Evolutionary conservation across 2,888 invertebrate genomes (phyloP).

Genomic region (Oligia fasciuncula): DNA sequence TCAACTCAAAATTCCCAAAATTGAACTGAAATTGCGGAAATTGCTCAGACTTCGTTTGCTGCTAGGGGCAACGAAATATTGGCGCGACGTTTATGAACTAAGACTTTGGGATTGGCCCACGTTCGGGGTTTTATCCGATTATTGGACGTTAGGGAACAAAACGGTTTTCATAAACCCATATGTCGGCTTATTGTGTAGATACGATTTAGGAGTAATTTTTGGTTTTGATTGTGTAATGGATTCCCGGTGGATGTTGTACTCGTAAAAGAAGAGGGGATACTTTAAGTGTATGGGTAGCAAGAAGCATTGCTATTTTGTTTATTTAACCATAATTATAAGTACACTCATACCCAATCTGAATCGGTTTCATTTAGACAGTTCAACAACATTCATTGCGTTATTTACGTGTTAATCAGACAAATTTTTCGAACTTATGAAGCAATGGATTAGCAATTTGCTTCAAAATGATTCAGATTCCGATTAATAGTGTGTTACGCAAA

Average conservation of each 20-base stretch:
- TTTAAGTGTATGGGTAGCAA: background rate
- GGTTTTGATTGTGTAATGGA: slow-evolving; percentile 14
- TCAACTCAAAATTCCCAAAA: slow-evolving; percentile 1
- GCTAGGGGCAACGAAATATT: slow-evolving; percentile 28
- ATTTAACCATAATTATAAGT: no score
- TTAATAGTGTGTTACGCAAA: no score
- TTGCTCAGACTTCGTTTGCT: slow-evolving; percentile 20
- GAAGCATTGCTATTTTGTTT: background rate
- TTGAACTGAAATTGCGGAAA: slow-evolving; percentile 44
- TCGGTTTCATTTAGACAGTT: no score
- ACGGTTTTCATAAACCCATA: slow-evolving; percentile 10
- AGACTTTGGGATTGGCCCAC: slow-evolving; percentile 21
- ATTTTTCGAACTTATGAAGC: no score
- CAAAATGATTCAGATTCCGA: no score
- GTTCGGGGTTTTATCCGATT: slow-evolving; percentile 36
- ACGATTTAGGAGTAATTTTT: slow-evolving; percentile 6
- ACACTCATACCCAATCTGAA: no score
- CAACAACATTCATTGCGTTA: no score
- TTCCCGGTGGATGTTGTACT: background rate
- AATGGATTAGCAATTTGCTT: no score
- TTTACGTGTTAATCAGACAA: no score
- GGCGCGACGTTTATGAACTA: slow-evolving; percentile 25
- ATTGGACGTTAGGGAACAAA: slow-evolving; percentile 39
- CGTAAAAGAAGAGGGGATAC: slow-evolving; percentile 1
- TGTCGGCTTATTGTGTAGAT: background rate